These are phyloP conservation scores for Oncorhynchus keta DNA, from an alignment of 2,113 vertebrate species.

Conservation along the genomic window DNA sequence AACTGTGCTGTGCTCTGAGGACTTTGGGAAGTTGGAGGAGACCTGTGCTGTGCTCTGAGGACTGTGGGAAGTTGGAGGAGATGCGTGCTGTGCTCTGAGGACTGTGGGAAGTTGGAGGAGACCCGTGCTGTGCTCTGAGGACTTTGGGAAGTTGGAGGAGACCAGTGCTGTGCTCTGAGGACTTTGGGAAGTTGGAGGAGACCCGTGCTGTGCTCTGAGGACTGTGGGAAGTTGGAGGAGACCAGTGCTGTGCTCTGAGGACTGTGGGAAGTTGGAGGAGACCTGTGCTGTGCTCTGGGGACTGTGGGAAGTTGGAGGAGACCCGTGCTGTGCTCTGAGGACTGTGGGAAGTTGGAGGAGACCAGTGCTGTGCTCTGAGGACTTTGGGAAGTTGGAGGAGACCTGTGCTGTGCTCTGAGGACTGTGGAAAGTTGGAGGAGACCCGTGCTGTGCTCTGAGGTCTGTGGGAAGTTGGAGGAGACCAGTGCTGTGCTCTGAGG, in stretches of 20 bases:
- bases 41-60: slow-evolving; percentile 38
- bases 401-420: slow-evolving; percentile 37
- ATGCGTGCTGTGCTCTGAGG: slow-evolving; percentile 25
- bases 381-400: slow-evolving; percentile 45
- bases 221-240: no score
- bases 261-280: slow-evolving; percentile 40
- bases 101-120: background rate
- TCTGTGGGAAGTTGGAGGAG: slow-evolving; percentile 45
- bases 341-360: slow-evolving; percentile 40
- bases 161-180: slow-evolving; percentile 26
- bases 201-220: slow-evolving; percentile 25
- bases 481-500: slow-evolving; percentile 24
- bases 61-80: slow-evolving; percentile 44
- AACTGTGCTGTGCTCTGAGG: slow-evolving; percentile 35
- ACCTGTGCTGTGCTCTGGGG: slow-evolving; percentile 16
- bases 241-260: slow-evolving; percentile 8
- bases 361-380: slow-evolving; percentile 17
- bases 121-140: slow-evolving; percentile 26
- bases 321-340: slow-evolving; percentile 24
- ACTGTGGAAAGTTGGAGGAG: slow-evolving; percentile 42
- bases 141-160: background rate
- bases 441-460: slow-evolving; percentile 15
- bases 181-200: background rate
- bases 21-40: slow-evolving; percentile 45
- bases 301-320: slow-evolving; percentile 45